Percentiles rank a stretch among this genome's conserved stretches.
These are phyloP conservation scores for Hoplostethus atlanticus DNA, from an alignment of 2,797 vertebrate species.

Conservation along the genomic window DNA sequence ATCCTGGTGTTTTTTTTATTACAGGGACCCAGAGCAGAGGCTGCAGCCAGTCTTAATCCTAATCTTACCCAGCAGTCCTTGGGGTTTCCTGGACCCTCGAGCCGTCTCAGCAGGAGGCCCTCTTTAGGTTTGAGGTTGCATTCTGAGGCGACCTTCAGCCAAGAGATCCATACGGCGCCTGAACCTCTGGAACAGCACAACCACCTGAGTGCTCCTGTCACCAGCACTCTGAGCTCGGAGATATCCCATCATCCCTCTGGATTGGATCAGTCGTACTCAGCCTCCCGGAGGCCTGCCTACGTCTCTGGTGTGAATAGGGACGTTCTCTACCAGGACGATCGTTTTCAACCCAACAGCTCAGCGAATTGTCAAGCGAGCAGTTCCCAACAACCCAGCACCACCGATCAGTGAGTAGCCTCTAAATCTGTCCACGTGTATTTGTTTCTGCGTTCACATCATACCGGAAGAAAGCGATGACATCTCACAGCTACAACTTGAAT, in stretches of 20 bases:
- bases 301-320: background rate
- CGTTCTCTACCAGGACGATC: background rate
- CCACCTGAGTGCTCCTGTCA: background rate
- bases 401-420: constrained; percentile 53
- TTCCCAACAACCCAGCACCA: constrained; percentile 15
- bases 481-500: too few species aligned
- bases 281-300: background rate
- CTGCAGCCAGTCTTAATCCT: background rate
- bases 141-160: constrained; percentile 13
- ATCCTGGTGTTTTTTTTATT: background rate
- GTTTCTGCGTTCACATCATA: too few species aligned
- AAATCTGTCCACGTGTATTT: background rate
- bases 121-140: constrained; percentile 33
- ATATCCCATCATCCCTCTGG: constrained; percentile 4
- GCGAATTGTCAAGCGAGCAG: background rate
- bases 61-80: constrained; percentile 34
- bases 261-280: background rate
- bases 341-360: background rate
- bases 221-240: background rate
- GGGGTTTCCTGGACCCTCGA: background rate
- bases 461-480: too few species aligned
- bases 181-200: background rate
- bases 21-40: constrained; percentile 26
- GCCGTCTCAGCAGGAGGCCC: constrained; percentile 30
- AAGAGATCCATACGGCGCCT: background rate